Base-by-base conservation (phyloP, 2,797 vertebrate genomes). In the Eleutherodactylus coqui region DNA sequence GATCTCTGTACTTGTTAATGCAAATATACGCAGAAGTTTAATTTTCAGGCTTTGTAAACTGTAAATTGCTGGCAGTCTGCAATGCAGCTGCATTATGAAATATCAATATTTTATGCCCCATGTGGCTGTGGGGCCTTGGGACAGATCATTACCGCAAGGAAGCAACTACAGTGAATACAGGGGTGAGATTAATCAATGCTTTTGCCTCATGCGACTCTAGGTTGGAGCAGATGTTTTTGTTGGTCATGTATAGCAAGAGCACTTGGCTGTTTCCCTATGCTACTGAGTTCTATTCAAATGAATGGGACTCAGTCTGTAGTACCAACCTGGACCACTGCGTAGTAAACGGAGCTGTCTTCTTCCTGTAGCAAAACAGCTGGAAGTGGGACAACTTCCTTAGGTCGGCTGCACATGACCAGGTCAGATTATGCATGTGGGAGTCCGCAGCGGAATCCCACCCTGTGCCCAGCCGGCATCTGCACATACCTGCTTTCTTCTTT, bases 91-190 rank as follows among this genome's bases (percentile, higher is more conserved):
- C 41, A 45, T n/a, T 14, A 73, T 73, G 5, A 43, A 45, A 43
- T 45, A 73, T 73, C 21, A 8, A 70, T n/a, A 73, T 41, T 45
- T 69, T 36, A 69, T 69, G 64, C 29, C 62, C n/a, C 32, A 41
- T 13, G 21, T 72, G 24, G 7, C 36, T 11, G 21, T n/a, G 21
- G 10, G 41, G 36, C 41, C 64, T 36, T 69, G 34, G 64, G 64
- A 69, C 5, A 10, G 7, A 69, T 36, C 1, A 38, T 36, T 69
- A 69, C 32, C 21, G 14, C 17, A 36, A 36, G 34, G 13, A 69
- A 38, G 32, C 0, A 36, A 38, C 64, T 36, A 10, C 34, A 38
- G 34, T 19, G 5, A 45, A n/a, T n/a, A n/a, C 14, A 32, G 4
- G 11, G 29, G 29, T 16, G 29, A 64, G 60, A 64, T 32, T 64